A percentile compares a stretch with the other conserved stretches of the same genome.
Evolutionary conservation across 2,113 vertebrate species (phyloP).

Genomic region (Limanda limanda): DNA sequence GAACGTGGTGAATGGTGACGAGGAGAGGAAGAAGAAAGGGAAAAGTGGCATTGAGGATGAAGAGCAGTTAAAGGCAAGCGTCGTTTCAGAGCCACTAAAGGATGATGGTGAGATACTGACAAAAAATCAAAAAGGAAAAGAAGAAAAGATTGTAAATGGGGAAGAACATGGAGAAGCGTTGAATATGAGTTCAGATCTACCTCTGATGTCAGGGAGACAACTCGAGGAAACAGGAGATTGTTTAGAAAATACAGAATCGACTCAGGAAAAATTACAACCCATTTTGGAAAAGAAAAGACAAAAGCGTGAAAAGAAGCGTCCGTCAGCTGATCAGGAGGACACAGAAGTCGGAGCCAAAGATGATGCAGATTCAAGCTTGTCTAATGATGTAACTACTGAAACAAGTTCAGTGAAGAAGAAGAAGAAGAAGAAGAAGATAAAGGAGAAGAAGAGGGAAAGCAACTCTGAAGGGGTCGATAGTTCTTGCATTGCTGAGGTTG

Average conservation of each 20-base stretch:
- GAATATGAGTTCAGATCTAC: background rate
- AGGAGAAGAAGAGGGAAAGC: conserved; percentile 2
- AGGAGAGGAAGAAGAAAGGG: conserved; percentile 23
- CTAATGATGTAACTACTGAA: background rate
- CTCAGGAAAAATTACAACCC: background rate
- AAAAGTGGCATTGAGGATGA: background rate
- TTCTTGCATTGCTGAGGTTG: background rate
- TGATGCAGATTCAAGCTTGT: background rate
- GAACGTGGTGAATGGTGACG: background rate
- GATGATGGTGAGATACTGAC: background rate
- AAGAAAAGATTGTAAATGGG: background rate
- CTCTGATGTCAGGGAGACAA: background rate
- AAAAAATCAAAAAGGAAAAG: conserved; percentile 28
- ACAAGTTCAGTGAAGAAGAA: conserved; percentile 1
- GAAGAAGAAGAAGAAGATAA: conserved; percentile 6
- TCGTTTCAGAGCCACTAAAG: background rate
- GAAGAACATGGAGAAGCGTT: background rate
- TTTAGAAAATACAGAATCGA: conserved; percentile 8
- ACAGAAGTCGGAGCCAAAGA: background rate
- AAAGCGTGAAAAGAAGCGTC: conserved; percentile 38
- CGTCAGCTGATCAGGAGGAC: background rate
- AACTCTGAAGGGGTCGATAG: background rate
- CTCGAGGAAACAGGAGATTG: background rate
- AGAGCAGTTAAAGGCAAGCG: background rate
- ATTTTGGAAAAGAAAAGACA: conserved; percentile 15